Base-by-base conservation (phyloP, 2,888 invertebrate species). In the Prosapia bicincta region DNA sequence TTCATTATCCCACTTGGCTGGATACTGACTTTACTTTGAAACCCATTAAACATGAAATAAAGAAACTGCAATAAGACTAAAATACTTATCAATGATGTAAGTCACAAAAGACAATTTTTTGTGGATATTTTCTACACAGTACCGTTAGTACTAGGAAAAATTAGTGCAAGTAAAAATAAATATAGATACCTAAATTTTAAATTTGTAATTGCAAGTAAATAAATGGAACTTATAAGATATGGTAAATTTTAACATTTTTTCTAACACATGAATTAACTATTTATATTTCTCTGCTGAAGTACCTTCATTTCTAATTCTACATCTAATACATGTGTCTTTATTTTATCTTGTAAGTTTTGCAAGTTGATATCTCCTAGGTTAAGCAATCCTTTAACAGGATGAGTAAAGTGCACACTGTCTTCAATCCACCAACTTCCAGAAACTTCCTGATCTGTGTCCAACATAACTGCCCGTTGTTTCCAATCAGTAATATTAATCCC, bases 251-350 rank as follows among this genome's bases (percentile, higher is more conserved):
- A 13, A 15, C 43, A 38, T 38, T 13, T 38, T 38, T 13, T 38
- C 15, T 38, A 15, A 38, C 10, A 38, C 10, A 38, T 13, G 43
- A 38, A 38, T 13, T 10, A 38, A 13, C 15, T 13, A 10, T 13
- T 15, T 38, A 38, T 38, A 38, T 38, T 38, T 38, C 10, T 10
- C 15, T 15, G 15, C 43, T 38, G 15, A 20, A 67, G n/a, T 23
- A 73, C 73, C 73, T 73, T 73, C 68, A 73, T 67, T 43, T 68
- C 20, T 10, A 20, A 13, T 23, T 73, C 68, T n/a, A 68, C 54
- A 20, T 68, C 43, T 28, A 68, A 38, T 25, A 73, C 9, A 0
- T 43, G 26, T 26, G 20, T 43, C 15, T 38, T 68, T 43, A 73
- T 73, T n/a, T 68, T n/a, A 23, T 68, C 73, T 25, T 26, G 30